Base-by-base conservation (phyloP, 2,888 invertebrate genomes). In the Cephus runcator region DNA sequence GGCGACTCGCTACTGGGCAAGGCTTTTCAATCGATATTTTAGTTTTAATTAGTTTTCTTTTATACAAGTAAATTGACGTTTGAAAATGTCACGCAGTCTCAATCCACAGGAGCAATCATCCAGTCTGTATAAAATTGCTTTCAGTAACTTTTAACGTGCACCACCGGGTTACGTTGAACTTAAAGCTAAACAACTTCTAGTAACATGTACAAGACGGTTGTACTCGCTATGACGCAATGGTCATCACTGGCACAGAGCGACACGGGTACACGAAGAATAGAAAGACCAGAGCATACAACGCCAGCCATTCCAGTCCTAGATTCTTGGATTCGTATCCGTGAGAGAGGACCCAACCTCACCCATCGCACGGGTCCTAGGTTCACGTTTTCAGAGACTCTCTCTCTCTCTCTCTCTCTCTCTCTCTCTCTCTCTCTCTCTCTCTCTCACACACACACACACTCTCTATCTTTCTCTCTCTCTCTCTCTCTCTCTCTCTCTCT, bases 271-370 rank as follows among this genome's bases (percentile, higher is more conserved):
- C 34, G 71, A 34, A 34, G 33, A n/a, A 71, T 12, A 71, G 71
- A 34, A 71, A 71, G 31, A 69, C 71, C 71, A 33, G 15, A 34
- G 71, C 71, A 71, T 34, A 34, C 33, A 12, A 71, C 71, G 12
- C n/a, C 35, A 73, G 71, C 34, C 71, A 78, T 80, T 76, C 78
- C 82, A 87, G 87, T 87, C 87, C 87, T 87, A 87, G 87, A 87
- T 87, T 87, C 87, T 87, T 82, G 82, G 82, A 85, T 83, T 88
- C 84, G 88, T 83, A 87, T 87, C 87, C 86, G 87, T 83, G 85
- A 87, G 87, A 85, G 87, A 71, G 31, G 31, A 71, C 71, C 33
- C 71, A 34, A 71, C 71, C 71, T 71, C 71, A 31, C 71, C 33
- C 82, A 78, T 88, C 88, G 87, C 88, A 88, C 88, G 88, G 86